Base-by-base conservation (phyloP, 2,888 invertebrate genomes). In the Papilio demoleus region DNA sequence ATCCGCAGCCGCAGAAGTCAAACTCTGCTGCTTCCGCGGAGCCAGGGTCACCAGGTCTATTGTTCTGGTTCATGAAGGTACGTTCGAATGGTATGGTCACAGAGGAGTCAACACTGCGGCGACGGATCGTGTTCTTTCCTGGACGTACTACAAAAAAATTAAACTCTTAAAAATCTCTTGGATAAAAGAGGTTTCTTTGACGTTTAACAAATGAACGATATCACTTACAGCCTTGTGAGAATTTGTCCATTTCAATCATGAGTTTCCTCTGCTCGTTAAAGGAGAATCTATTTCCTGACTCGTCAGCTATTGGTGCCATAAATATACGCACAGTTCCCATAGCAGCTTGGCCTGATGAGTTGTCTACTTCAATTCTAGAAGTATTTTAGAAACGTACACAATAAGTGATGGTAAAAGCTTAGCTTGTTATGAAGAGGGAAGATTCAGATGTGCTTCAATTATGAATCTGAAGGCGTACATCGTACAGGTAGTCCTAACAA, bases 1-100 rank as follows among this genome's bases (percentile, higher is more conserved):
- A 97, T 63, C 97, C 97, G 78, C 97, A 97, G 70, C 97, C 97
- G 88, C 97, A 97, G 93, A 96, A 96, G 88, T 96, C 95, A 88
- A 96, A 96, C 74, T 93, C 90, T 0, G 88, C 88, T 0, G 93
- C 86, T 1, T 90, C 86, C 0, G 87, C 90, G 0, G 93, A 82
- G 17, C 91, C 84, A 0, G 87, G 76, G 45, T 93, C 93, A 0
- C 91, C 93, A 0, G 96, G 95, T 0, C 96, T 93, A 65, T 86
- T 91, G 1, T 81, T 77, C 74, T 96, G 95, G 82, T 95, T 94
- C 12, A 96, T 94, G 95, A 97, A 97, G 1, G 96, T 96, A 70
- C 95, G 93, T 82, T 96, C 97, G 82, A 96, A 97, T 0, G 97
- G 96, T 79, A 97, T 96, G 11, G 97, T 97, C n/a, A 97, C 95